These are phyloP conservation scores for Myotis findleyi DNA, from an alignment of 2,797 vertebrate species.

Conservation along the genomic window DNA sequence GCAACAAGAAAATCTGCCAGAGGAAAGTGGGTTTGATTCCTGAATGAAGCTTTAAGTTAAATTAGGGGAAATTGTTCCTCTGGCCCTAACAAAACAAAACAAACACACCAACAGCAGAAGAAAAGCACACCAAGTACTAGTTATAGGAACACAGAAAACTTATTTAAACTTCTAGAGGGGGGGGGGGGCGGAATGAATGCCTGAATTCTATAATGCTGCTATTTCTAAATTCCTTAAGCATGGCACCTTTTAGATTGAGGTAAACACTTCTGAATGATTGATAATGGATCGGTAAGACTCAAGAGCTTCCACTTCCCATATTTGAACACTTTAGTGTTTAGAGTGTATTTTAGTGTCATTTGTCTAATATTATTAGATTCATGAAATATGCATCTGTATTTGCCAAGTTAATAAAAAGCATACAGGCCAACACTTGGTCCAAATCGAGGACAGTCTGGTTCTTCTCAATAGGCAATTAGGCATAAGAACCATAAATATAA, in stretches of 20 bases:
- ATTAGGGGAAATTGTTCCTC: background rate
- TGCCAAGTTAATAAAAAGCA: background rate
- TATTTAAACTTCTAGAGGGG: background rate
- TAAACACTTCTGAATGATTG: slow-evolving; percentile 1
- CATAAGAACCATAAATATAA: background rate
- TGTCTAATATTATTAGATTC: slow-evolving; percentile 51
- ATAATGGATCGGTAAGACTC: background rate
- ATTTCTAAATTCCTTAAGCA: background rate
- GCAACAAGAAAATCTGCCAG: background rate
- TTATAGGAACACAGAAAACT: background rate
- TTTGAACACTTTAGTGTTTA: background rate
- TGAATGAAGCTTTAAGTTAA: background rate
- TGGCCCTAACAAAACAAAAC: background rate
- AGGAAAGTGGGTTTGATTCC: slow-evolving; percentile 7
- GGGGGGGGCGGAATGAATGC: background rate
- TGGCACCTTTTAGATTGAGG: background rate
- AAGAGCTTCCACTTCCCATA: background rate
- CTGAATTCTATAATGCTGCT: background rate
- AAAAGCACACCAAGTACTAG: background rate
- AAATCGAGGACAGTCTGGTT: background rate
- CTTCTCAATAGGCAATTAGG: background rate
- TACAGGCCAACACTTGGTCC: background rate
- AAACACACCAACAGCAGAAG: background rate
- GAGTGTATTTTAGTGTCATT: background rate
- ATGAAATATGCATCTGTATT: background rate